Conservation (phyloP, 2,888 invertebrate genomes). For the Diabrotica balteata region DNA sequence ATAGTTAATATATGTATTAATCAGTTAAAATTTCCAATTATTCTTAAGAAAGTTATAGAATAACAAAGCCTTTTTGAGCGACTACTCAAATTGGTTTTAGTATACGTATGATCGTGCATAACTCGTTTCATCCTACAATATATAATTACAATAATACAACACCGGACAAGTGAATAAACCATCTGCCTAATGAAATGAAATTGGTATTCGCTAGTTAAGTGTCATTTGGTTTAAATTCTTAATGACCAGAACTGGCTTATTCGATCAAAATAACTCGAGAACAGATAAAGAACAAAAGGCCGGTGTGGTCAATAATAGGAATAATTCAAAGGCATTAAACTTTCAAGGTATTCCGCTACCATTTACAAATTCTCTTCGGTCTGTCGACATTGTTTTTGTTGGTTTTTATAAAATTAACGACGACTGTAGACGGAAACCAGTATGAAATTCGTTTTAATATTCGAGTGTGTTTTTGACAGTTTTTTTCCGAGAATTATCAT, state of each 20-base stretch:
- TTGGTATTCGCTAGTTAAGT: neutral
- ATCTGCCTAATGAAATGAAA: slow-evolving; percentile 2
- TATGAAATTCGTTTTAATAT: too few relatives aligned
- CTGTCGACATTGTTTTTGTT: slow-evolving; percentile 15
- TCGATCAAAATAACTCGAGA: neutral
- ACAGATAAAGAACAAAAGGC: neutral
- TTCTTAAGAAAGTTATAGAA: too few relatives aligned
- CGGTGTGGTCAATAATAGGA: neutral
- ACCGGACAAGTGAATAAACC: neutral
- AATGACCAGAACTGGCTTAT: neutral
- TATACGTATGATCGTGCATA: too few relatives aligned
- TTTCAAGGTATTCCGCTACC: slow-evolving; percentile 31
- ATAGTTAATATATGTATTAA: too few relatives aligned
- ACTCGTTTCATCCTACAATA: too few relatives aligned
- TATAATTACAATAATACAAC: too few relatives aligned
- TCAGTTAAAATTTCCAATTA: too few relatives aligned
- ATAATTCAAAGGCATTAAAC: slow-evolving; percentile 30
- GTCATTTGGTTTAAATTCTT: neutral
- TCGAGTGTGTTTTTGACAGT: neutral
- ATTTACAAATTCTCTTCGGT: slow-evolving; percentile 25
- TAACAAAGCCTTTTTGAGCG: too few relatives aligned
- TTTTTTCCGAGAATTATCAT: too few relatives aligned
- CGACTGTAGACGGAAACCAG: too few relatives aligned
- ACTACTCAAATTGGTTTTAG: too few relatives aligned
- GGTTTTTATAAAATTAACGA: neutral